Base-by-base conservation (phyloP, 92 coral and sea anemone species). In the Desmophyllum pertusum region DNA sequence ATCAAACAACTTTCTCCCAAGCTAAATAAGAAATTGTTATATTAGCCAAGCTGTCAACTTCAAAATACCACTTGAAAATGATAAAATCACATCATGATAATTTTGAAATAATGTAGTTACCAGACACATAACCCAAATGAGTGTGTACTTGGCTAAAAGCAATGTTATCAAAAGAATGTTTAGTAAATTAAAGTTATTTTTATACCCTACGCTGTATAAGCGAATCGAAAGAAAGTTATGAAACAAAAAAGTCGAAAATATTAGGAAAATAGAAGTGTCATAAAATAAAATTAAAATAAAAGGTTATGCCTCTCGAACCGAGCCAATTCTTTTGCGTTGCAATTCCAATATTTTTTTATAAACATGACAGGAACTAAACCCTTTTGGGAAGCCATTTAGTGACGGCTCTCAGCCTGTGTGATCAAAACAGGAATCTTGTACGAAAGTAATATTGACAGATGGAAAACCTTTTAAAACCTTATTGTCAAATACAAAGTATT, bases 401-500 rank as follows among this genome's bases (percentile, higher is more conserved):
- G 8, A 30, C 55, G 10, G 19, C 55, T 71, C 46, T 41, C 13
- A 9, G 18, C 15, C 31, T 42, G 51, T 29, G 64, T 29, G 61
- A 57, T 18, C 7, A 42, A 27, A 42, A 10, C 68, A 51, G 41
- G 40, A 48, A 48, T 23, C 37, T 38, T 46, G 75, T 13, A 6
- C 50, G 66, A 48, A 50, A 80, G 61, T 25, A 68, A 80, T 23
- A 21, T 51, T 80, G 76, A 80, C 76, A 67, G 76, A 35, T 69
- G 84, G 50, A 51, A 80, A 68, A 17, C 76, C 63, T 62, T 68
- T 77, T 64, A 50, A 80, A 48, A 67, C 68, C 84, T 51, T 68
- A 67, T 80, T 80, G 84, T 50, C 25, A 80, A 46, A 80, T 37
- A 50, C 66, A 80, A 79, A 79, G 75, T 46, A n/a, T n/a, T 36